Evolutionary conservation across 53 echinoderm and acorn worm species (phyloP).

Genomic region (Echinometra lucunter): DNA sequence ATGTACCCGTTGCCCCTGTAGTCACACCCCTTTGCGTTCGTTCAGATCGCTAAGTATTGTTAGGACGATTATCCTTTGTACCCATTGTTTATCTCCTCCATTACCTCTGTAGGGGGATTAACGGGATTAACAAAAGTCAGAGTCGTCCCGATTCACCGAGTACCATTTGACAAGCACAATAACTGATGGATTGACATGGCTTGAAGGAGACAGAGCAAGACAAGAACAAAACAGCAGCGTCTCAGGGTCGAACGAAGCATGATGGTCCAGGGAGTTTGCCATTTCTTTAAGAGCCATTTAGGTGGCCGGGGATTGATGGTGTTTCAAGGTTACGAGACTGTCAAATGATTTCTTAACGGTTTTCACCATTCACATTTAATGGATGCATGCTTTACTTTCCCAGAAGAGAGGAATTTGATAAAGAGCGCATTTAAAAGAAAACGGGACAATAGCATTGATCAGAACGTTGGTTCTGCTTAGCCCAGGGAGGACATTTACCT

Average conservation of each 20-base stretch:
- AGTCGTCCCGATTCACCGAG: not conserved
- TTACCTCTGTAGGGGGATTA: constrained; percentile 25
- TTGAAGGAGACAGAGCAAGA: not conserved
- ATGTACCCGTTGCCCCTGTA: not conserved
- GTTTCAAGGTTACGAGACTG: not conserved
- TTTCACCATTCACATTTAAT: not conserved
- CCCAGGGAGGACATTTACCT: not conserved
- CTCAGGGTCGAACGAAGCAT: not conserved
- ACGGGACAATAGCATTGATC: no score
- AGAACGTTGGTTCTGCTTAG: no score
- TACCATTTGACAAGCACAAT: constrained; percentile 7
- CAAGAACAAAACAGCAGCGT: not conserved
- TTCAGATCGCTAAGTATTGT: not conserved
- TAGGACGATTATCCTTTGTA: not conserved
- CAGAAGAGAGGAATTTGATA: not conserved
- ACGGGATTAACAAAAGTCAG: constrained; percentile 44
- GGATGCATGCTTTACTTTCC: not conserved
- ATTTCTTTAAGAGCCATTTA: not conserved
- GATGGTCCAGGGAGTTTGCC: not conserved
- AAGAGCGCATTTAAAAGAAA: not conserved
- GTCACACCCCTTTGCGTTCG: constrained; percentile 1
- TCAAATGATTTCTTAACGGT: not conserved
- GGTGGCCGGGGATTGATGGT: not conserved
- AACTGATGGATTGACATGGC: not conserved
- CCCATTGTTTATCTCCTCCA: constrained; percentile 22